These are phyloP conservation scores for Vidua macroura DNA, from an alignment of 2,113 vertebrate genomes.

Conservation along the genomic window DNA sequence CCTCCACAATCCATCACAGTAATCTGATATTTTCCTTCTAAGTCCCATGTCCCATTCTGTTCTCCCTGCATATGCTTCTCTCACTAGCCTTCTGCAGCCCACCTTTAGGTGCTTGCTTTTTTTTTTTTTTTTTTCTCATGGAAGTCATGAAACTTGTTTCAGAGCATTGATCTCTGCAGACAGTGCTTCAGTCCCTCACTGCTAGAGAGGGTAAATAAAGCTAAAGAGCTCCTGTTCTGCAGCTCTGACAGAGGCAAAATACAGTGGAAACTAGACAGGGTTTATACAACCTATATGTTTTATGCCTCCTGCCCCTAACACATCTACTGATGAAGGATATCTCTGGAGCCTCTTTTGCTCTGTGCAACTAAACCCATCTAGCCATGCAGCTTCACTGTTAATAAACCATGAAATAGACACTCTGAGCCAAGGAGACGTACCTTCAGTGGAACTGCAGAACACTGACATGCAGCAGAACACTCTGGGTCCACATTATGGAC, in stretches of 20 bases:
- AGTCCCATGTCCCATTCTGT: neutral
- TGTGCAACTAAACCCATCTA: neutral
- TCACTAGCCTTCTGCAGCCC: neutral
- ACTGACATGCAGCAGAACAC: neutral
- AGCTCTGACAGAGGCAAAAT: neutral
- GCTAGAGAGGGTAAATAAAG: neutral
- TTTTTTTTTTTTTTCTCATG: neutral
- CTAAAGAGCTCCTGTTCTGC: neutral
- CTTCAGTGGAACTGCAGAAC: neutral
- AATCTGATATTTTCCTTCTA: neutral
- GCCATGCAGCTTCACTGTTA: neutral
- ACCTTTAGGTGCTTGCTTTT: neutral
- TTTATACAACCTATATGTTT: neutral
- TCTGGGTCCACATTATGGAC: neutral
- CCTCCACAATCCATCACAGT: neutral
- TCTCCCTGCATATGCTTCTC: neutral
- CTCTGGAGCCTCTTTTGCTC: neutral
- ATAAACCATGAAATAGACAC: neutral
- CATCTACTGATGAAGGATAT: neutral
- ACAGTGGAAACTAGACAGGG: neutral
- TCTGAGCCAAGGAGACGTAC: rapidly evolving
- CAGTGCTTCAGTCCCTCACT: neutral
- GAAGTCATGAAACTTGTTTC: neutral
- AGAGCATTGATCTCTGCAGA: neutral
- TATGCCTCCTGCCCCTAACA: rapidly evolving